Evolutionary conservation across 2,888 invertebrate species (phyloP).

Genomic region (Cephus runcator): DNA sequence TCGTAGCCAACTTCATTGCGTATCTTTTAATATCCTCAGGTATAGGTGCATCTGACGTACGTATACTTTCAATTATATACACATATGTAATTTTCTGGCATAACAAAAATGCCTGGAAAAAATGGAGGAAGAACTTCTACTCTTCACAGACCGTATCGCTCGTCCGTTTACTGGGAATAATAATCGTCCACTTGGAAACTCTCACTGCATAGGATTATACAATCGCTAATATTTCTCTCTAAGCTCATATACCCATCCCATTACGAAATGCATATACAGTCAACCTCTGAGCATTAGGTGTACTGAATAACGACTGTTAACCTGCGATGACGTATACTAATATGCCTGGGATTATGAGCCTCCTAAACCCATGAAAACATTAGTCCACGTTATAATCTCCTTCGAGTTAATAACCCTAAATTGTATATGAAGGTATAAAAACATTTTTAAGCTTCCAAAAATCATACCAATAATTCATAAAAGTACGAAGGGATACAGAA

Average conservation of each 20-base stretch:
- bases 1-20: not conserved
- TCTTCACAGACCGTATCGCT: conserved; percentile 30
- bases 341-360: conserved; percentile 35
- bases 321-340: conserved; percentile 36
- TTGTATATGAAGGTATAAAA: not conserved
- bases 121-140: conserved; percentile 30
- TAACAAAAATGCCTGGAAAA: not conserved
- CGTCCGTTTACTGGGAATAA: conserved; percentile 38
- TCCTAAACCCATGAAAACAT: conserved; percentile 24
- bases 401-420: conserved; percentile 11
- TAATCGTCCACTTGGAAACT: conserved; percentile 36
- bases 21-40: not conserved
- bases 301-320: conserved; percentile 41
- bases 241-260: conserved; percentile 24
- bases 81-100: not conserved
- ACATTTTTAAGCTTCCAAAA: not conserved
- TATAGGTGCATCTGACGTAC: not conserved
- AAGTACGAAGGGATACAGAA: too few relatives aligned
- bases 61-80: not conserved
- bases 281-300: conserved; percentile 34
- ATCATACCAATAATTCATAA: too few relatives aligned
- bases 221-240: conserved; percentile 22
- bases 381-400: conserved; percentile 38
- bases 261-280: conserved; percentile 28
- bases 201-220: conserved; percentile 37